These are phyloP conservation scores for Ctenopoma kingsleyae DNA, from an alignment of 2,797 vertebrate species.

Conservation along the genomic window DNA sequence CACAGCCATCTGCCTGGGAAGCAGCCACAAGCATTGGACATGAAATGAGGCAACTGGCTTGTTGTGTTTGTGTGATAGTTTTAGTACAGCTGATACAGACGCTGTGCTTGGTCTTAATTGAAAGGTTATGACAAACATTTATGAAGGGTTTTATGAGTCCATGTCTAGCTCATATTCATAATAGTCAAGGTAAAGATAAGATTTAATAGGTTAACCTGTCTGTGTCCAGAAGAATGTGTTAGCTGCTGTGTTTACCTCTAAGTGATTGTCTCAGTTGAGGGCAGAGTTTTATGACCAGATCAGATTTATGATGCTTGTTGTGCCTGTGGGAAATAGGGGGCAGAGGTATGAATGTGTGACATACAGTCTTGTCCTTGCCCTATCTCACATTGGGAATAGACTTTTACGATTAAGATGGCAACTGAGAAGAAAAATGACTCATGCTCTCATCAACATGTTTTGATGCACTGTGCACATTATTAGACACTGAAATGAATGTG, in stretches of 20 bases:
- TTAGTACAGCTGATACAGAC: neutral
- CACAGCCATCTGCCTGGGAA: slow-evolving; percentile 8
- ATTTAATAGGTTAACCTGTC: slow-evolving; percentile 28
- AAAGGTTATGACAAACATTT: neutral
- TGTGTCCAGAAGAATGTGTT: slow-evolving; percentile 13
- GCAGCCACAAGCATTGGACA: neutral
- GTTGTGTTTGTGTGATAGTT: slow-evolving; percentile 9
- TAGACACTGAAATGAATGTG: neutral
- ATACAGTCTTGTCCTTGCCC: slow-evolving; percentile 52
- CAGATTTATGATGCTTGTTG: slow-evolving; percentile 61
- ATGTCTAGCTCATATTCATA: neutral
- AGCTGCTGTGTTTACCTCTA: slow-evolving; percentile 28
- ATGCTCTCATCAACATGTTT: slow-evolving; percentile 23
- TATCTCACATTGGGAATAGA: slow-evolving; percentile 31
- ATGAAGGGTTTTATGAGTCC: neutral
- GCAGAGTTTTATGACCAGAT: slow-evolving; percentile 47
- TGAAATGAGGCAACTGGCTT: neutral
- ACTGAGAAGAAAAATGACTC: slow-evolving; percentile 1
- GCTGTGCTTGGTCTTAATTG: slow-evolving; percentile 2
- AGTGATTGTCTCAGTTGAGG: slow-evolving; percentile 29
- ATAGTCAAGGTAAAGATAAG: neutral
- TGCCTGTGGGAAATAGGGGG: slow-evolving; percentile 50
- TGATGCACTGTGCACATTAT: slow-evolving; percentile 4
- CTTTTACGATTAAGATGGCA: slow-evolving; percentile 33
- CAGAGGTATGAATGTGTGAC: slow-evolving; percentile 50